Conservation (phyloP, 53 echinoderm and acorn worm genomes). For the Luidia sarsii region DNA sequence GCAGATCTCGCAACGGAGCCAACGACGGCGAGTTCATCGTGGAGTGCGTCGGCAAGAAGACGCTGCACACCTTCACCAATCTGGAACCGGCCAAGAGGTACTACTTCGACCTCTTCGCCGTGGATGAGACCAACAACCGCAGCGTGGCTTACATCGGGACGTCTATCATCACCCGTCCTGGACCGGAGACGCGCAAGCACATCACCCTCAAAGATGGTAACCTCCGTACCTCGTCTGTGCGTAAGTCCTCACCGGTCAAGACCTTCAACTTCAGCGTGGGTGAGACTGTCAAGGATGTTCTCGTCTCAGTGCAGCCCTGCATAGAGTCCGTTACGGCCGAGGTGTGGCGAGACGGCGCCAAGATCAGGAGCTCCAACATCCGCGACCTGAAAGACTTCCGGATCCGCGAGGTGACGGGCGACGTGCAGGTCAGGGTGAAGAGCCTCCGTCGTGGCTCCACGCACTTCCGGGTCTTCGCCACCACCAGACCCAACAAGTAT, state of each 20-base stretch:
- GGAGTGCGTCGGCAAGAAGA: conserved; percentile 92
- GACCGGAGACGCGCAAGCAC: conserved; percentile 53
- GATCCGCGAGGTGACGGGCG: conserved; percentile 71
- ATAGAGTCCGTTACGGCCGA: conserved; percentile 72
- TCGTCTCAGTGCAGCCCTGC: conserved; percentile 86
- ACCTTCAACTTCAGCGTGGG: conserved; percentile 84
- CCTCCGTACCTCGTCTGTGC: conserved; percentile 74
- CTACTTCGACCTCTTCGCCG: conserved; percentile 91
- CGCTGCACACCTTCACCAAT: conserved; percentile 88
- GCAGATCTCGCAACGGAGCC: background rate
- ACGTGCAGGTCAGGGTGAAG: conserved; percentile 71
- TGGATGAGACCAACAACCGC: conserved; percentile 79
- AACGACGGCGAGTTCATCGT: conserved; percentile 66
- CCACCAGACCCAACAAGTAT: conserved; percentile 87
- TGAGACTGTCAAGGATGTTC: conserved; percentile 59
- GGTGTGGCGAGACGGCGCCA: conserved; percentile 71
- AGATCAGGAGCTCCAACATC: conserved; percentile 70
- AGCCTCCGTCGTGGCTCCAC: conserved; percentile 66
- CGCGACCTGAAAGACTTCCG: conserved; percentile 80
- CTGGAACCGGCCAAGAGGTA: conserved; percentile 76
- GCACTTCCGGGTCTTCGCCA: conserved; percentile 84
- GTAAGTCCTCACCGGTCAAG: conserved; percentile 71
- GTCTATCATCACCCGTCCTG: conserved; percentile 70
- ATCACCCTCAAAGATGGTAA: conserved; percentile 88
- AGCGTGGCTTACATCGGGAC: conserved; percentile 81